Evolutionary conservation across 2,888 invertebrate genomes (phyloP).

Genomic region (Drosophila flavopinicola): DNA sequence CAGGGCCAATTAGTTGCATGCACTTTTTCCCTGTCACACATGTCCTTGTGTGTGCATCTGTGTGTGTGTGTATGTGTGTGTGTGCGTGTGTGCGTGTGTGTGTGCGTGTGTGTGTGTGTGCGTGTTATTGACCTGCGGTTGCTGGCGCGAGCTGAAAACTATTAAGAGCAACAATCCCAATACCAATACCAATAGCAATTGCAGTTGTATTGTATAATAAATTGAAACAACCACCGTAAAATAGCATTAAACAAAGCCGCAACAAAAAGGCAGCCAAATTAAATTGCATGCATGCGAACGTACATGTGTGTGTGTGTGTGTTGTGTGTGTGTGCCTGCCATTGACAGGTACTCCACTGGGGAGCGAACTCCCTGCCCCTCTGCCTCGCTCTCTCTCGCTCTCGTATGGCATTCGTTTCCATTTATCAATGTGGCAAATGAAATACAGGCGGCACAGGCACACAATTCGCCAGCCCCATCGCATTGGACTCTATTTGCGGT

Average conservation of each 20-base stretch:
- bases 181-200: conserved; percentile 34
- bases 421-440: conserved; percentile 74
- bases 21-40: conserved; percentile 68
- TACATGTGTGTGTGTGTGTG: background rate
- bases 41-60: conserved; percentile 29
- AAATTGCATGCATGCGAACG: conserved; percentile 60
- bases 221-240: conserved; percentile 77
- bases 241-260: conserved; percentile 71
- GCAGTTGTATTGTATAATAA: conserved; percentile 60
- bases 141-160: conserved; percentile 41
- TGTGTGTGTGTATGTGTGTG: conserved; percentile 12
- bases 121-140: conserved; percentile 44
- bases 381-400: conserved; percentile 1
- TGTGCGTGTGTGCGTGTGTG: conserved; percentile 12
- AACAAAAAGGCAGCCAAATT: conserved; percentile 72
- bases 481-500: conserved; percentile 43
- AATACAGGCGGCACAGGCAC: conserved; percentile 39
- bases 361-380: conserved; percentile 13
- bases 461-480: conserved; percentile 20
- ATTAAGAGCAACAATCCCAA: conserved; percentile 55
- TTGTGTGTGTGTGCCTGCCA: conserved; percentile 43
- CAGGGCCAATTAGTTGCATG: conserved; percentile 74
- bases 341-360: conserved; percentile 62
- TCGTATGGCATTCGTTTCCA: conserved; percentile 61
- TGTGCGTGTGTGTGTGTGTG: conserved; percentile 26